These are phyloP conservation scores for Lagopus muta DNA, from an alignment of 2,113 vertebrate genomes.

Conservation along the genomic window DNA sequence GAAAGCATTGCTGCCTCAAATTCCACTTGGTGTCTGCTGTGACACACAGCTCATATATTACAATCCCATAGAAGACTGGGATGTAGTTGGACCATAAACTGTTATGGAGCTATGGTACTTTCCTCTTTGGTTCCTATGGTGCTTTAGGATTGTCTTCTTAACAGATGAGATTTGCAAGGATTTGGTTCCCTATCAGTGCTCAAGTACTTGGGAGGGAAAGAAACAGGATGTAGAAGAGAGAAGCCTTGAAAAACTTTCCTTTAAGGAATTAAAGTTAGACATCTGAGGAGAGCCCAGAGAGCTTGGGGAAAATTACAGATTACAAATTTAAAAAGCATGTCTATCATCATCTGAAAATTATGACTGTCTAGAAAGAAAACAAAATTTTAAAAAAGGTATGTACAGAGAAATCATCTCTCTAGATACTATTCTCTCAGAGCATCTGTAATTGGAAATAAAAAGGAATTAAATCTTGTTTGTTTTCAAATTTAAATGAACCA, in stretches of 20 bases:
- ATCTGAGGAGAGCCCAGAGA: not conserved
- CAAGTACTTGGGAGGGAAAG: not conserved
- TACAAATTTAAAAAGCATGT: not conserved
- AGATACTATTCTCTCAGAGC: not conserved
- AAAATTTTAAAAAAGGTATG: not conserved
- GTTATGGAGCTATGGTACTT: not conserved
- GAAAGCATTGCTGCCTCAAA: not conserved
- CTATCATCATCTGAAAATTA: not conserved
- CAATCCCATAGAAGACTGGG: not conserved
- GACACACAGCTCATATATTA: not conserved
- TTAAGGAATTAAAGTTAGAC: not conserved
- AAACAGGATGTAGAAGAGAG: not conserved
- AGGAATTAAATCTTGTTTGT: not conserved
- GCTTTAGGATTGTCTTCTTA: not conserved
- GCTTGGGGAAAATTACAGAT: not conserved
- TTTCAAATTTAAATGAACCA: not conserved
- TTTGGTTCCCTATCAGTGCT: not conserved
- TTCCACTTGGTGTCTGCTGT: not conserved
- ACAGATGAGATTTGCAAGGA: not conserved
- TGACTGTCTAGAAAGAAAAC: not conserved
- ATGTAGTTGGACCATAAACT: not conserved
- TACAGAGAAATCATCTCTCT: not conserved
- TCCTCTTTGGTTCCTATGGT: not conserved
- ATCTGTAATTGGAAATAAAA: not conserved
- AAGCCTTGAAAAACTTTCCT: not conserved